Percentiles rank a stretch among this genome's conserved stretches.
These are phyloP conservation scores for Synchiropus splendidus DNA, from an alignment of 2,113 vertebrate genomes.

Conservation along the genomic window DNA sequence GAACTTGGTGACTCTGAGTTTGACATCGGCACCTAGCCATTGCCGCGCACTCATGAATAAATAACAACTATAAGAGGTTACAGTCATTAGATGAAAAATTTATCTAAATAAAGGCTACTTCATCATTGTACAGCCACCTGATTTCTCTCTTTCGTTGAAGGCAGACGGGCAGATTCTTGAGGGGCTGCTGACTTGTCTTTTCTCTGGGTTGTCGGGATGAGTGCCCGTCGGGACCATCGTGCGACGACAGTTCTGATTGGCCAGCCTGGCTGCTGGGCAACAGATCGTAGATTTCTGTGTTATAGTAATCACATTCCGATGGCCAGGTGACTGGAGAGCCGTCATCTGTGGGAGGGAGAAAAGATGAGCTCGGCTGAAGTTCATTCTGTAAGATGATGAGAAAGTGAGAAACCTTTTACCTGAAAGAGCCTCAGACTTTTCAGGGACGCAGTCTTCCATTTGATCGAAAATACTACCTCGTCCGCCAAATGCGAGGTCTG, in stretches of 20 bases:
- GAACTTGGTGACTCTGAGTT: no score
- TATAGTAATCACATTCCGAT: constrained; percentile 45
- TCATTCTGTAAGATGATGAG: no score
- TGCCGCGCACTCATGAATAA: no score
- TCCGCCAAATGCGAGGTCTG: no score
- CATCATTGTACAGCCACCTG: constrained; percentile 32
- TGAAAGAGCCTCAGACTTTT: no score
- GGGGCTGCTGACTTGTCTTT: constrained; percentile 28
- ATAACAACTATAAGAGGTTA: no score
- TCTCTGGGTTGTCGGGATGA: constrained; percentile 24
- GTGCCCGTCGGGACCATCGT: background rate
- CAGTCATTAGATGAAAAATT: no score
- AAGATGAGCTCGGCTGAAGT: background rate
- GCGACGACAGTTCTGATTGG: constrained; percentile 11
- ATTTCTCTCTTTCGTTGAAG: constrained; percentile 52
- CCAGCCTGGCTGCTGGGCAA: constrained; percentile 48
- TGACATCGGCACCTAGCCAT: no score
- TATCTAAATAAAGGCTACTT: background rate
- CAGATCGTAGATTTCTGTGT: constrained; percentile 53
- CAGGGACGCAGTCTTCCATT: no score
- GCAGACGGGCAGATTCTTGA: constrained; percentile 42
- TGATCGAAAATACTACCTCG: no score
- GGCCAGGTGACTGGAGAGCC: constrained; percentile 38
- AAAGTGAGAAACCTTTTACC: no score
- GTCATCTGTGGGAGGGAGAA: constrained; percentile 33